Base-by-base conservation (phyloP, 2,888 invertebrate genomes). In the Maniola hyperantus region DNA sequence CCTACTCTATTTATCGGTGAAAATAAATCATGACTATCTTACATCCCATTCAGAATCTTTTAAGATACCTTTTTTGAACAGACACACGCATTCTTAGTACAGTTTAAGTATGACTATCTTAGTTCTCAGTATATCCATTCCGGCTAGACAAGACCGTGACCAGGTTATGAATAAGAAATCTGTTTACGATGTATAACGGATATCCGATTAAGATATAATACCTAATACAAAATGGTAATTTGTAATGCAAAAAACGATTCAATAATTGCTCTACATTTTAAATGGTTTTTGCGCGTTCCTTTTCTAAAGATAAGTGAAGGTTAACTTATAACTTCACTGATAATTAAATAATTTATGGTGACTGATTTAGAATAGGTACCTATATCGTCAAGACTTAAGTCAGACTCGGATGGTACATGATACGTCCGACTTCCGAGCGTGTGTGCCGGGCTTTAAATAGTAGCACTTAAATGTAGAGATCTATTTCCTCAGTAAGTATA, bases 111-210 rank as follows among this genome's bases (percentile, higher is more conserved):
- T 26, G 26, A 26, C 26, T 26, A 26, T 26, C 26, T 26, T 4
- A 26, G 26, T 26, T 26, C 26, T 26, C 26, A 26, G 26, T 26
- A 2, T 26, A 26, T 26, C 26, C n/a, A 6, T 15, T 46, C 46
- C 46, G 15, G 46, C 46, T 15, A 13, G 13, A 11, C 1, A 50
- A 51, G 13, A 51, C n/a, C 13, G 13, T 8, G 48, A 48, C 18
- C 48, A 15, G 48, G 18, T 0, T 48, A 53, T 33, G 7, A n/a
- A n/a, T n/a, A 11, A 51, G 26, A 51, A n/a, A 46, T 42, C 48
- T 48, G 51, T 51, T 51, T 26, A 26, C n/a, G 51, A 6, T 53
- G 13, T 51, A 26, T 26, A 54, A 54, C 54, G 36, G 54, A 34
- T 54, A 34, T 54, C 34, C 34, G n/a, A 15, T 34, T 34, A 13